phyloP scores from a whole-genome alignment of 2,888 invertebrate genomes.

The Anthophora plumipes region DNA sequence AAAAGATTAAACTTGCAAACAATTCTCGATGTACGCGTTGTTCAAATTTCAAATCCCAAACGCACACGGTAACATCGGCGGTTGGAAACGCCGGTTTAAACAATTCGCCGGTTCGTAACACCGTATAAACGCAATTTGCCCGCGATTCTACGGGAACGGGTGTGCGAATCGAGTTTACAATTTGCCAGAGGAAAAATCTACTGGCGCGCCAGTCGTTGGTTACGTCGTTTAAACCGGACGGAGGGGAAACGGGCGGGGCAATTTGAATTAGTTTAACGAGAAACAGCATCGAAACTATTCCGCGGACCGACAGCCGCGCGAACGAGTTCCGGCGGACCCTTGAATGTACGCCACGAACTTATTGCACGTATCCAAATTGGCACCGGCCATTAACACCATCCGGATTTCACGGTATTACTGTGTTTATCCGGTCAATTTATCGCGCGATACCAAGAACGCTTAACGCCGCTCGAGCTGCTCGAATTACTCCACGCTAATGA shows the following conservation, averaged over 20 bases:
- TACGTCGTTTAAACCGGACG: neutral
- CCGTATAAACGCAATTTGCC: neutral
- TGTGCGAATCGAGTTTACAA: neutral
- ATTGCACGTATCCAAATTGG: constrained; percentile 40
- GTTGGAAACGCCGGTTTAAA: neutral
- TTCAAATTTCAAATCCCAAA: no score
- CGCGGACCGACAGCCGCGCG: neutral
- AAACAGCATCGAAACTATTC: constrained; percentile 11
- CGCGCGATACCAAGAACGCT: constrained; percentile 35
- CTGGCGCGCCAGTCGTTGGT: neutral
- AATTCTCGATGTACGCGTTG: no score
- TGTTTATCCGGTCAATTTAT: constrained; percentile 54
- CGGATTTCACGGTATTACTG: constrained; percentile 33
- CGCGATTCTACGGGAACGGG: neutral
- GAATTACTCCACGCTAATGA: constrained; percentile 41
- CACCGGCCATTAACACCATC: constrained; percentile 39
- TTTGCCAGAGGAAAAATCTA: neutral
- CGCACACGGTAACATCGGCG: no score
- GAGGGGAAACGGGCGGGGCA: neutral
- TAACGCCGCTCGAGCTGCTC: constrained; percentile 28
- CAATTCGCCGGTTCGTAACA: neutral
- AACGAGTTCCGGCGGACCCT: constrained; percentile 2
- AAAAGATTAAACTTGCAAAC: no score
- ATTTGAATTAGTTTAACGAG: constrained; percentile 37
- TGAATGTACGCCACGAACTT: constrained; percentile 27